Base-by-base conservation (phyloP, 1,140 invertebrate species). In the Drosophila nebulosa region DNA sequence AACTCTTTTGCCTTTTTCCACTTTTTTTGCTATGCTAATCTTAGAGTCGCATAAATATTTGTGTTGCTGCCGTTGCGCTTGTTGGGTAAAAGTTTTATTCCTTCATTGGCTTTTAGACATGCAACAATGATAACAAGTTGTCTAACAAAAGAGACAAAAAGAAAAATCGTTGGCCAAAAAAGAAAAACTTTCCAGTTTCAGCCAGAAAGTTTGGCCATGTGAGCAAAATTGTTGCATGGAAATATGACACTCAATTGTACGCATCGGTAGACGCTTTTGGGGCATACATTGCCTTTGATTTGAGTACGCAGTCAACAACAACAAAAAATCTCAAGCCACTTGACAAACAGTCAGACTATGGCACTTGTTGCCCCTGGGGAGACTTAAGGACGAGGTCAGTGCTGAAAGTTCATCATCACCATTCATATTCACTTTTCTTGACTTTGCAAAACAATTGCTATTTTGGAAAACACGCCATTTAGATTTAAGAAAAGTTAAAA, bases 211-310 rank as follows among this genome's bases (percentile, higher is more conserved):
- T 85, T 79, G 61, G 58, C 46, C 77, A 79, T 79, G 64, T n/a
- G 42, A 14, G 39, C 39, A 69, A 39, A 53, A 64, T 69, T 74
- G 16, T 46, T 67, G 72, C 76, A 86, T 78, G 68, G 71, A 88
- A 83, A 86, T 88, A 86, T 86, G 83, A 88, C 83, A 86, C 83
- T 86, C 83, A 88, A 86, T 86, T 86, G 83, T 88, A 76, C 83
- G 83, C 83, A 88, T 83, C 83, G 78, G 67, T 88, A 71, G 83
- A 64, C 75, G 71, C 70, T 88, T 86, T 86, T 10, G 81, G 68
- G 67, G 66, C 64, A 88, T 78, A 88, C 83, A 86, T 88, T 85
- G 81, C 81, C 83, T 85, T 85, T 85, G 81, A 85, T 86, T 85
- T 88, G 81, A 78, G 71, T 85, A 63, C 64, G 64, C 60, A 77